Percentiles rank a stretch among this genome's conserved stretches.
Conservation (phyloP, 2,113 vertebrate genomes). For the Crocuta crocuta region DNA sequence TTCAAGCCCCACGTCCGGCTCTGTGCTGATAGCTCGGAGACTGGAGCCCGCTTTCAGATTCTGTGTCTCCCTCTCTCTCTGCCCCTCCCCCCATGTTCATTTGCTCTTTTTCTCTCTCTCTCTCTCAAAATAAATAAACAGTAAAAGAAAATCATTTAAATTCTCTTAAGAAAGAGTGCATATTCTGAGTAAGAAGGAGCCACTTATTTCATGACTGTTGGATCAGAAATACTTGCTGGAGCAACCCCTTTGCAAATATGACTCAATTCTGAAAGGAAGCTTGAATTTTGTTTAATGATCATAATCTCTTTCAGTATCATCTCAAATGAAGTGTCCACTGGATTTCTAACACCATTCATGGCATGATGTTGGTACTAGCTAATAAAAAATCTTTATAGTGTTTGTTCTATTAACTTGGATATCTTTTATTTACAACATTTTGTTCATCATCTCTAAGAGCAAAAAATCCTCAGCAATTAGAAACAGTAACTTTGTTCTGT, state of each 20-base stretch:
- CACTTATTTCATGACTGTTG: neutral
- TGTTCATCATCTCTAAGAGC: neutral
- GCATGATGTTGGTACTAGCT: neutral
- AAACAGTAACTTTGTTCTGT: neutral
- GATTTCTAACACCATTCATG: neutral
- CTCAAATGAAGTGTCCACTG: conserved; percentile 15
- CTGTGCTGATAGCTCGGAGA: too few species aligned
- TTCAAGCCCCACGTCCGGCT: too few species aligned
- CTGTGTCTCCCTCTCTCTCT: too few species aligned
- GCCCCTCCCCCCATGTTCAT: too few species aligned
- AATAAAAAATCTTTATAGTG: conserved; percentile 12
- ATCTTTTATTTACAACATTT: conserved; percentile 41
- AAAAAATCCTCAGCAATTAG: conserved; percentile 20
- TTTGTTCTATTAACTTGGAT: conserved; percentile 33
- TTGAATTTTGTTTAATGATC: conserved; percentile 13
- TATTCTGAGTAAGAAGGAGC: neutral
- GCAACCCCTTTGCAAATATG: conserved; percentile 40
- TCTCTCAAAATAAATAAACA: too few species aligned
- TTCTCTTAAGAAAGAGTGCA: conserved; percentile 7
- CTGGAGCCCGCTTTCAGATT: too few species aligned
- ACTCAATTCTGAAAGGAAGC: conserved; percentile 13
- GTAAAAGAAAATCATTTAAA: neutral
- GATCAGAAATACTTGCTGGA: neutral
- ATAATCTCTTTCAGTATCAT: neutral
- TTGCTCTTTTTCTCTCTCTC: too few species aligned